phyloP scores from a whole-genome alignment of 2,888 invertebrate genomes.

The Galerucella nymphaeae region DNA sequence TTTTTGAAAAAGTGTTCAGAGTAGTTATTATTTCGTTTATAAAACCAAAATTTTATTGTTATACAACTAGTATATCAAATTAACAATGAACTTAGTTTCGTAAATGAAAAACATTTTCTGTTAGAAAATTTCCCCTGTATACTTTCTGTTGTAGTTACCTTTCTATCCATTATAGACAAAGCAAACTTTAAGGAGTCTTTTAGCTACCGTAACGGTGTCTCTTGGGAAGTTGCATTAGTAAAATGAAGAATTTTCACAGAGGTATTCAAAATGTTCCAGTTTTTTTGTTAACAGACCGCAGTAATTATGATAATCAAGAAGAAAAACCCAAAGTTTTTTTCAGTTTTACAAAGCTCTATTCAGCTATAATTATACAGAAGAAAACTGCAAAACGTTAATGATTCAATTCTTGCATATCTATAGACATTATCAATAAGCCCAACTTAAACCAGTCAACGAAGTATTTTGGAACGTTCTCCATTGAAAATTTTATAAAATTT shows the following conservation, averaged over 20 bases:
- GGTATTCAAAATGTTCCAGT: constrained; percentile 32
- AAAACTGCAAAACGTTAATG: neutral
- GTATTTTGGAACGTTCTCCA: neutral
- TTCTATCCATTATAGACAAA: constrained; percentile 19
- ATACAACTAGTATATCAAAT: neutral
- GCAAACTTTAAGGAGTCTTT: constrained; percentile 21
- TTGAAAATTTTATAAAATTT: neutral
- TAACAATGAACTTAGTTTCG: neutral
- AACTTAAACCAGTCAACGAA: no score
- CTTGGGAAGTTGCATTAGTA: constrained; percentile 43
- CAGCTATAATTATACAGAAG: neutral
- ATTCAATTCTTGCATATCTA: no score
- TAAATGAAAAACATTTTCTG: neutral
- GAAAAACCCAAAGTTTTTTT: neutral
- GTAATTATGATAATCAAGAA: constrained; percentile 5
- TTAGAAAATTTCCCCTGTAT: neutral
- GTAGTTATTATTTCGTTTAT: no score
- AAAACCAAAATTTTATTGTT: no score
- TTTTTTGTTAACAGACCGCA: neutral
- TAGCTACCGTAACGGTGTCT: constrained; percentile 23
- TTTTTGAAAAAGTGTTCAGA: no score
- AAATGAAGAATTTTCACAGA: constrained; percentile 46
- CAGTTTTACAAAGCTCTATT: neutral
- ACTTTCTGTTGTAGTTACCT: constrained; percentile 14
- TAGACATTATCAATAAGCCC: no score